Percentiles rank a stretch among this genome's conserved stretches.
These are phyloP conservation scores for Ptyas mucosa DNA, from an alignment of 2,113 vertebrate species.

Conservation along the genomic window DNA sequence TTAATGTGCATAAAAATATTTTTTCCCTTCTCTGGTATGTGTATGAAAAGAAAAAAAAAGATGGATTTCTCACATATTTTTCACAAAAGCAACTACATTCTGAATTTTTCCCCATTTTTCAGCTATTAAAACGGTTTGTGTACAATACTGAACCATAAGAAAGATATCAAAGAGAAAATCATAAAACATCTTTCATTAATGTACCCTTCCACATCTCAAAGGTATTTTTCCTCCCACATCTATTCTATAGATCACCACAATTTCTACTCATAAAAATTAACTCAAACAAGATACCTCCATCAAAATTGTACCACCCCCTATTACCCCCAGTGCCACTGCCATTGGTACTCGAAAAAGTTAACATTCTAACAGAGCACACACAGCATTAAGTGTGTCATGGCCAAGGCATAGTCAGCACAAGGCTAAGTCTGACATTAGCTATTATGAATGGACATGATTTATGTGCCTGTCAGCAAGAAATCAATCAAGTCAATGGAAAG, in stretches of 20 bases:
- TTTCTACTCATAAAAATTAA: slow-evolving; percentile 38
- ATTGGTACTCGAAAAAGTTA: slow-evolving; percentile 37
- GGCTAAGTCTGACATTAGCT: slow-evolving; percentile 55
- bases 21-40: not conserved
- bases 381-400: slow-evolving; percentile 56
- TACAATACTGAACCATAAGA: not conserved
- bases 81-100: not conserved
- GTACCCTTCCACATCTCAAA: not conserved
- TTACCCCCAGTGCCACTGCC: not conserved
- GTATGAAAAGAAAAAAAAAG: not conserved
- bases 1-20: not conserved
- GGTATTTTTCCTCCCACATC: not conserved
- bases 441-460: slow-evolving; percentile 63
- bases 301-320: slow-evolving; percentile 30
- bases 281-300: slow-evolving; percentile 48
- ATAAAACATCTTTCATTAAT: not conserved
- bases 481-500: slow-evolving; percentile 63
- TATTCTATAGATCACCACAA: not conserved
- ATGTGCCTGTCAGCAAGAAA: slow-evolving; percentile 67
- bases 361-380: slow-evolving; percentile 35
- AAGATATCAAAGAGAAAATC: not conserved
- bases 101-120: not conserved
- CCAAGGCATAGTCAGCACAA: slow-evolving; percentile 55
- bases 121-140: not conserved
- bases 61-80: not conserved